Evolutionary conservation across 2,797 vertebrate genomes (phyloP).

Genomic region (Hypotaenidia philippensis): DNA sequence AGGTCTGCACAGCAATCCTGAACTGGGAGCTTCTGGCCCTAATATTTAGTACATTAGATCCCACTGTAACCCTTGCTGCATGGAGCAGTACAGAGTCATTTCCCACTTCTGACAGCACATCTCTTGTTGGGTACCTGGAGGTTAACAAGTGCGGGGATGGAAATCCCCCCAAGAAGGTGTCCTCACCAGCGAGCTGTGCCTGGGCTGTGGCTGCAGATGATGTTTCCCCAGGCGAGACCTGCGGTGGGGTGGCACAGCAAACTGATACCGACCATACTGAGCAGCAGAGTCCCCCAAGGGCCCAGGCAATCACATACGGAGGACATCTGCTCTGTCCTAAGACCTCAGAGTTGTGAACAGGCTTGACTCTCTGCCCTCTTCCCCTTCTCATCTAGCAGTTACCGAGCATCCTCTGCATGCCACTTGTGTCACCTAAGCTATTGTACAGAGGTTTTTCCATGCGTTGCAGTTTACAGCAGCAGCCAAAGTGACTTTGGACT

Average conservation of each 20-base stretch:
- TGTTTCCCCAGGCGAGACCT: not conserved
- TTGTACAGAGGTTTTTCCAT: not conserved
- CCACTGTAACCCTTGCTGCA: not conserved
- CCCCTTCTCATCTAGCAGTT: not conserved
- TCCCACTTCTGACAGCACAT: fast-evolving
- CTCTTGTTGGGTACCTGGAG: not conserved
- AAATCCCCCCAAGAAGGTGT: not conserved
- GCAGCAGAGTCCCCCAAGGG: not conserved
- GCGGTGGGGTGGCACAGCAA: not conserved
- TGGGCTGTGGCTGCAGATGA: fast-evolving
- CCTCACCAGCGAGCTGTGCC: fast-evolving
- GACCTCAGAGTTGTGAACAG: not conserved
- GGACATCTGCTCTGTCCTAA: not conserved
- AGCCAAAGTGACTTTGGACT: conserved; percentile 18
- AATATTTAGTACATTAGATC: not conserved
- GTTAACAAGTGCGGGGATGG: not conserved
- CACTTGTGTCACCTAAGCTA: not conserved
- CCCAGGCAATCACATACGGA: not conserved
- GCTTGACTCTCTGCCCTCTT: not conserved
- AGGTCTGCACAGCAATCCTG: not conserved
- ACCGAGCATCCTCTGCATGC: not conserved
- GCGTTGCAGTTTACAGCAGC: not conserved
- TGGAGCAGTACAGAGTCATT: not conserved
- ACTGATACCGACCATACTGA: fast-evolving
- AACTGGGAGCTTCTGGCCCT: not conserved